Base-by-base conservation (phyloP, 2,797 vertebrate species). In the Danio albolineatus region DNA sequence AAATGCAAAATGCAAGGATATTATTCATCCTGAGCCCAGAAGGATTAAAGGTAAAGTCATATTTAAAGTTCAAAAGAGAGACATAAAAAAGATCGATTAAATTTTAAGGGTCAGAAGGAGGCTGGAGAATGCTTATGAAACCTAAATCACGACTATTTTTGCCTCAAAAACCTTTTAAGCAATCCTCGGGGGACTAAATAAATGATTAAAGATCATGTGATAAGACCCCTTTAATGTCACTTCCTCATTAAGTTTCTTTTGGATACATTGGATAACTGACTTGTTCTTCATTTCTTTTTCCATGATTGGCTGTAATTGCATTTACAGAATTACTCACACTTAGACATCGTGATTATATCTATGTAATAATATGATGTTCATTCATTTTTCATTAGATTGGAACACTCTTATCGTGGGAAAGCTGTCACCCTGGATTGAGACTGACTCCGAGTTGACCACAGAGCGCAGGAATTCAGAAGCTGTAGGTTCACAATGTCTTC, bases 321-420 rank as follows among this genome's bases (percentile, higher is more conserved):
- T 28, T 73, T 73, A 73, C 14, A 48, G 41, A 46, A 28, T 48
- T 48, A 38, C 14, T 19, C 62, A 2, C 16, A 0, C 16, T 19
- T 69, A 73, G 12, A 48, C 2, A 12, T 57, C 14, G 6, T 0
- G 19, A 46, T 53, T 43, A 5, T 28, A 38, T 44, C 21, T 71
- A 49, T 43, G 61, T 43, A 57, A 49, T 64, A 67, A 54, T 41
- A 17, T 5, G 0, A 28, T 12, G 0, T 44, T 2, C 6, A 1
- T 79, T 76, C 0, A 85, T 56, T 36, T 78, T 76, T 46, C 10
- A 19, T 1, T 89, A 98, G 96, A 98, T 85, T 98, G 97, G 97
- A 97, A 97, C 85, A 97, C 96, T 0, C 93, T 98, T 53, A 95
- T 98, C 80, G 97, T 98, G 69, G 97, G 97, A 44, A 97, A 97